Evolutionary conservation across 2,797 vertebrate species (phyloP).

Genomic region (Protosalanx chinensis): DNA sequence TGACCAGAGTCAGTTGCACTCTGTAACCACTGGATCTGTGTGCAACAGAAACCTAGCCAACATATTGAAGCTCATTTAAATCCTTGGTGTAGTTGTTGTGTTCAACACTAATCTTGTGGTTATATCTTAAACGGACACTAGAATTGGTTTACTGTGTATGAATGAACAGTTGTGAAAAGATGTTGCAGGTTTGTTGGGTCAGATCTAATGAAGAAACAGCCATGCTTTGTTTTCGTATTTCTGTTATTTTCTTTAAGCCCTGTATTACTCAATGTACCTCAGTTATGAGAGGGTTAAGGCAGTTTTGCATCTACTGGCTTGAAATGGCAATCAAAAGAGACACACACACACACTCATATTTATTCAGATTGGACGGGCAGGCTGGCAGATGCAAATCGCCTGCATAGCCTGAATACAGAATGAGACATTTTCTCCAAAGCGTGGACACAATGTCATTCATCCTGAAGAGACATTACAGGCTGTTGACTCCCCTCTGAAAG

Average conservation of each 20-base stretch:
- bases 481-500: slow-evolving; percentile 80
- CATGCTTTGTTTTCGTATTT: neutral
- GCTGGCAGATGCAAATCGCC: slow-evolving; percentile 57
- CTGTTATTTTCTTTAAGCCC: neutral
- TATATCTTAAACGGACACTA: neutral
- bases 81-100: slow-evolving; percentile 10
- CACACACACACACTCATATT: slow-evolving; percentile 58
- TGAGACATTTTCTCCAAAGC: slow-evolving; percentile 70
- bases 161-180: neutral
- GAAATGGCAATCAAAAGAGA: slow-evolving; percentile 65
- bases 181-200: neutral
- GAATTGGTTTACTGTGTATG: neutral
- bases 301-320: slow-evolving; percentile 62
- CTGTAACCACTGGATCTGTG: slow-evolving; percentile 29
- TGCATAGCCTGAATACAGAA: slow-evolving; percentile 74
- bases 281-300: slow-evolving; percentile 26
- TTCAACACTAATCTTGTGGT: slow-evolving; percentile 14
- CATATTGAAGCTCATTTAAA: neutral
- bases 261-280: neutral
- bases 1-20: slow-evolving; percentile 41
- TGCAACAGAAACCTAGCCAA: slow-evolving; percentile 11
- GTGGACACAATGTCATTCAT: slow-evolving; percentile 77
- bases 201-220: neutral
- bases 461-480: slow-evolving; percentile 81
- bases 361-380: slow-evolving; percentile 68